Percentiles rank a stretch among this genome's conserved stretches.
Conservation (phyloP, 1,140 invertebrate genomes). For the Drosophila mayri region DNA sequence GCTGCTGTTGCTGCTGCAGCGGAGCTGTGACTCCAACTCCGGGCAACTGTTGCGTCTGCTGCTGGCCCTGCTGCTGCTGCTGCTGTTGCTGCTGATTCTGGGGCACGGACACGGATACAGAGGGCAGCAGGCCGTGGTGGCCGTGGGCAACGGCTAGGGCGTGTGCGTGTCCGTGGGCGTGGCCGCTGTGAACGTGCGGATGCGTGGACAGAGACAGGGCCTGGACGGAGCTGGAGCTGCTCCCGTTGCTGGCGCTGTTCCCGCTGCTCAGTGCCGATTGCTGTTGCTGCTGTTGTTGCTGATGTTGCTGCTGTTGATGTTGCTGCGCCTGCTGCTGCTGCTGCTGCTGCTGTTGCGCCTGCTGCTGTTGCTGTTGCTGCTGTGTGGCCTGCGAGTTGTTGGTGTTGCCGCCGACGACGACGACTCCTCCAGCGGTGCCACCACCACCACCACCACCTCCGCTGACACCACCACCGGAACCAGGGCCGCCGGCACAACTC, state of each 20-base stretch:
- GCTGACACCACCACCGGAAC: constrained; percentile 82
- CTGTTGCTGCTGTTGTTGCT: constrained; percentile 45
- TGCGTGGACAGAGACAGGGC: constrained; percentile 34
- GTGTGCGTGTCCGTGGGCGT: constrained; percentile 66
- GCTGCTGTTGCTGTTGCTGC: constrained; percentile 27
- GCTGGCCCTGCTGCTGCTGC: constrained; percentile 44
- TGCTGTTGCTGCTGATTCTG: constrained; percentile 67
- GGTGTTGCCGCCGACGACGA: constrained; percentile 82
- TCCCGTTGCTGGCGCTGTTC: constrained; percentile 49
- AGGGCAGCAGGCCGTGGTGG: constrained; percentile 79
- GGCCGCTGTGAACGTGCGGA: constrained; percentile 42
- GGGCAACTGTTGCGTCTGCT: constrained; percentile 55
- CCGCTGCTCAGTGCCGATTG: constrained; percentile 28
- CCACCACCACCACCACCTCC: constrained; percentile 80
- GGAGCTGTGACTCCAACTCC: constrained; percentile 42
- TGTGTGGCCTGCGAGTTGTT: constrained; percentile 29
- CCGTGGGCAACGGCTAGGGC: constrained; percentile 63
- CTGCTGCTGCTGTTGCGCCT: constrained; percentile 33
- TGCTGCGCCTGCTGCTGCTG: constrained; percentile 21
- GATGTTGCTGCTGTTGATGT: constrained; percentile 19
- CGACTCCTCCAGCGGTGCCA: constrained; percentile 83
- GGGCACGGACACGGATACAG: constrained; percentile 30
- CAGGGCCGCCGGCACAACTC: constrained; percentile 85
- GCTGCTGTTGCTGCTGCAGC: constrained; percentile 61
- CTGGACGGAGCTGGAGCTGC: constrained; percentile 39